Base-by-base conservation (phyloP, 2,888 invertebrate genomes). In the Zaprionus obscuricornis region DNA sequence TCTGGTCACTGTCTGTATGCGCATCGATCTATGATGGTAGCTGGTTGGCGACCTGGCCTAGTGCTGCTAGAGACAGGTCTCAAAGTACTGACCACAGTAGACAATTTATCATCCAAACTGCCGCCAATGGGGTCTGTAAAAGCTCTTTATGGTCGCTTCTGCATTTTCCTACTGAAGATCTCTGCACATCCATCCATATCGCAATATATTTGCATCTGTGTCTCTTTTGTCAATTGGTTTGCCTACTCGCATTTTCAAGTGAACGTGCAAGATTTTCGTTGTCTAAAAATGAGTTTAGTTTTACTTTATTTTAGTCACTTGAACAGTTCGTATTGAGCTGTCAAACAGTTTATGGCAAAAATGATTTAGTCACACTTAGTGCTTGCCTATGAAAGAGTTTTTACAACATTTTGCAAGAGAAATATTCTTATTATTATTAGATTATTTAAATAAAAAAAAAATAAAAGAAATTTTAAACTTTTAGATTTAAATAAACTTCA, bases 21-120 rank as follows among this genome's bases (percentile, higher is more conserved):
- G 58, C 59, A 43, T 63, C 62, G 69, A 73, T 83, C 82, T 73
- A 52, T 85, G n/a, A n/a, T n/a, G 74, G 71, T 79, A 59, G 77
- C 65, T 62, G 60, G 62, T 79, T 75, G 65, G 72, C 76, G 81
- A 78, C 77, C 76, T 74, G 45, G 27, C 16, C 34, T 54, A 47
- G 20, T 55, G 33, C 8, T 16, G 31, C 39, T 33, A 43, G 3
- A 58, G 22, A 4, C 29, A 22, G 13, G 18, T 24, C 29, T 45
- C 43, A 33, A 33, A 56, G 39, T 46, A 62, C 66, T 71, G 85
- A 60, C 84, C 73, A 64, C 65, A 56, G 65, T 66, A 60, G 65
- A 74, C 88, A 67, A 86, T 86, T 86, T 86, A 86, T 86, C 88
- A 86, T 86, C 64, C 74, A 66, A 45, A 37, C 73, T 56, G 66